Conservation (phyloP, 2,113 vertebrate species). For the Lepidothrix coronata region DNA sequence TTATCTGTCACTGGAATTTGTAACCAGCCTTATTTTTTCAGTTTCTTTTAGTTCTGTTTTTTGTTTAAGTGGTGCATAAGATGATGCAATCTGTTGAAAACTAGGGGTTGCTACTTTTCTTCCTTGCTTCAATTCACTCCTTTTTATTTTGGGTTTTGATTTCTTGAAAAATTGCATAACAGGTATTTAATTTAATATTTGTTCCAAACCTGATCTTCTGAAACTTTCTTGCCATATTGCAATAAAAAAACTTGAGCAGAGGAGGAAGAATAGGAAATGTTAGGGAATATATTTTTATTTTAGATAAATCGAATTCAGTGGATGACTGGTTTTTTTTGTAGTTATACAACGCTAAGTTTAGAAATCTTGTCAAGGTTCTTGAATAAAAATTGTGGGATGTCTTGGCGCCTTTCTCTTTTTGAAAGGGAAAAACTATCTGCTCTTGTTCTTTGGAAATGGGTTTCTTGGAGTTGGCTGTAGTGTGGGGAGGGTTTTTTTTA, state of each 20-base stretch:
- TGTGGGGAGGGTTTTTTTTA: background rate
- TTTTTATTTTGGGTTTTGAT: background rate
- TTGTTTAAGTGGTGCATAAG: background rate
- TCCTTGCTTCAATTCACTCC: background rate
- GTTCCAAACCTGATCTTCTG: background rate
- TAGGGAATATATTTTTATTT: background rate
- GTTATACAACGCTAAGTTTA: background rate
- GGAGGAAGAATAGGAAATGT: background rate
- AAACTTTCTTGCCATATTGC: background rate
- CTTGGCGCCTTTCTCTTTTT: background rate
- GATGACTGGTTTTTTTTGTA: background rate
- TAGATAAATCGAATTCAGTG: background rate
- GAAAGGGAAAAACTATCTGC: background rate
- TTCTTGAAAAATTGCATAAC: background rate
- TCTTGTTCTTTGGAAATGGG: background rate
- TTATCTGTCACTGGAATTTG: background rate
- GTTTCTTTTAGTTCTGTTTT: background rate
- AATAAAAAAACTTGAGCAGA: background rate
- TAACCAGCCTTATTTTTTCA: background rate
- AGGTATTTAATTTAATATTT: background rate
- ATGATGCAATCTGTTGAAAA: background rate
- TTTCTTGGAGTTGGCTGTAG: background rate
- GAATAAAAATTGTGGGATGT: background rate
- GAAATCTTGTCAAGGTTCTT: background rate
- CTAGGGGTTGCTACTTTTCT: background rate